phyloP scores from a whole-genome alignment of 2,797 vertebrate genomes.

The Tenualosa thibaudeaui region DNA sequence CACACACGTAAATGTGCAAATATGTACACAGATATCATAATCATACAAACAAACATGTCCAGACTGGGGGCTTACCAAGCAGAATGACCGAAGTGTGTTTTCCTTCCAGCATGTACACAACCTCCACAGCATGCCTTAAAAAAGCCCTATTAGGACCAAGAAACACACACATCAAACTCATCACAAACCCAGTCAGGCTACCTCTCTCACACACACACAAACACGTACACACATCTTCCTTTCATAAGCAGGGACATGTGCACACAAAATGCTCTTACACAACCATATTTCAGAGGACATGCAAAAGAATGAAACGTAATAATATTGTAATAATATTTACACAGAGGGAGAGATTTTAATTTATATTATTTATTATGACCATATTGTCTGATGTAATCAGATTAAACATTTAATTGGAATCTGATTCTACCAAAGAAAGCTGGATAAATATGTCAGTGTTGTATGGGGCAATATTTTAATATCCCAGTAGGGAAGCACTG shows the following conservation, averaged over 20 bases:
- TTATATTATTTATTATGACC: background rate
- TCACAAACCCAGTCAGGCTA: background rate
- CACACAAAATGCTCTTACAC: background rate
- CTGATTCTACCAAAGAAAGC: background rate
- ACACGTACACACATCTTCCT: too few species aligned
- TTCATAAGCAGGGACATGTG: background rate
- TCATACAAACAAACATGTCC: background rate
- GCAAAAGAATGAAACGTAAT: too few species aligned
- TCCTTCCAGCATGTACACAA: slow-evolving; percentile 87
- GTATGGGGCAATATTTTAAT: background rate
- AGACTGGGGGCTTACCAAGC: slow-evolving; percentile 77
- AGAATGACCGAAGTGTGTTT: slow-evolving; percentile 86
- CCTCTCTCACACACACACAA: background rate
- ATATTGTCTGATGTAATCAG: background rate
- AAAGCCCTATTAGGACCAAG: slow-evolving; percentile 74
- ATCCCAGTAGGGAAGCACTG: too few species aligned
- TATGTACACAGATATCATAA: background rate
- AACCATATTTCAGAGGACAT: background rate
- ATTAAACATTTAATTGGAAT: background rate
- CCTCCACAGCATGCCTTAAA: slow-evolving; percentile 87
- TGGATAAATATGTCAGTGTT: background rate
- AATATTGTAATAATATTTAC: too few species aligned
- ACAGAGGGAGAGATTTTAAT: too few species aligned
- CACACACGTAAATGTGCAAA: too few species aligned
- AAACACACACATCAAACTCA: background rate